Evolutionary conservation across 2,113 vertebrate species (phyloP).

Genomic region (Actinemys pallida): DNA sequence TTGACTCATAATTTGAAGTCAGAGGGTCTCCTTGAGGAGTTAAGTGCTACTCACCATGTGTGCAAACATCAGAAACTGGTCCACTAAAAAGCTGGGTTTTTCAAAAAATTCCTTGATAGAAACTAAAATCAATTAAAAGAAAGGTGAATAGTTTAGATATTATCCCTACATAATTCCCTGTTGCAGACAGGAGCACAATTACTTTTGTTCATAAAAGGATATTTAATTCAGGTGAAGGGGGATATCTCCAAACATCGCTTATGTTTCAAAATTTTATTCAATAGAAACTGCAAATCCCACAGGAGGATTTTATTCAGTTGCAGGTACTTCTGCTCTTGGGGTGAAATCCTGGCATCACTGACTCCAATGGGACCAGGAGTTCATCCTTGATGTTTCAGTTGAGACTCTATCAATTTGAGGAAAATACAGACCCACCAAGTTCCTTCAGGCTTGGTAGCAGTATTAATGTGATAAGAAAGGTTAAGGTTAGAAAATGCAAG

Average conservation of each 20-base stretch:
- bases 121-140: not conserved
- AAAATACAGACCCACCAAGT: too few species aligned
- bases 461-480: too few species aligned
- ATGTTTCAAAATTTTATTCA: not conserved
- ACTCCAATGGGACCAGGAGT: too few species aligned
- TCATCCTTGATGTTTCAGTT: too few species aligned
- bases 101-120: not conserved
- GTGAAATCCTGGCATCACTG: too few species aligned
- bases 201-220: not conserved
- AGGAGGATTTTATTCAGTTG: not conserved
- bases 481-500: too few species aligned
- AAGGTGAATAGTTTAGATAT: not conserved
- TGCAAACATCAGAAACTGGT: not conserved
- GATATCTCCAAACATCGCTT: not conserved
- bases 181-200: not conserved
- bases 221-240: not conserved
- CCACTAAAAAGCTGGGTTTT: not conserved
- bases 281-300: not conserved
- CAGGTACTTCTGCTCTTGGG: too few species aligned
- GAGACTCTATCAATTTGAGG: too few species aligned
- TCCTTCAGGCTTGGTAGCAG: too few species aligned
- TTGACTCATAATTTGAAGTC: not conserved
- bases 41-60: not conserved
- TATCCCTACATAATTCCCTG: not conserved
- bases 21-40: not conserved